A percentile compares a stretch with the other conserved stretches of the same genome.
Conservation (phyloP, 2,113 vertebrate genomes). For the Nannobrachium achirus region DNA sequence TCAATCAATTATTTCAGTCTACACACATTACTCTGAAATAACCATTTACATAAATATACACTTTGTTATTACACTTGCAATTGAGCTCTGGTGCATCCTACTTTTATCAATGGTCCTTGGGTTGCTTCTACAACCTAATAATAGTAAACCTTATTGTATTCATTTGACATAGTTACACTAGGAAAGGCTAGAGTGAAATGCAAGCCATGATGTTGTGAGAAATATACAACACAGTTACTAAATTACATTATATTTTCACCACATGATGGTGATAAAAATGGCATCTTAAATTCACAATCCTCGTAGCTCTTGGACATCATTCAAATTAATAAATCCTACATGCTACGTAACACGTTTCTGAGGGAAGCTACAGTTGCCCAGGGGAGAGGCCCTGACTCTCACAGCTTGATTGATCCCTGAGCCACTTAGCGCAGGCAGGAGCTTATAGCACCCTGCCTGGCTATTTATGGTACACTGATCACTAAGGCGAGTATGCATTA, state of each 20-base stretch:
- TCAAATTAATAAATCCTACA: conserved; percentile 48
- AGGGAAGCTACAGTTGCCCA: conserved; percentile 41
- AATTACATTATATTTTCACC: conserved; percentile 7
- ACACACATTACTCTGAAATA: too few relatives aligned
- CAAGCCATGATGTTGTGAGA: too few relatives aligned
- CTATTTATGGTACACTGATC: conserved; percentile 7
- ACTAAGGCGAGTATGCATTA: conserved; percentile 1
- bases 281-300: conserved; percentile 16
- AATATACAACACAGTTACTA: not conserved
- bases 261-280: not conserved
- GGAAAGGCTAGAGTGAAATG: too few relatives aligned
- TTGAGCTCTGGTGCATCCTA: too few relatives aligned
- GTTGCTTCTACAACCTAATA: too few relatives aligned
- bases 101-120: too few relatives aligned
- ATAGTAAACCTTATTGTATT: too few relatives aligned
- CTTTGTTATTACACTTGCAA: too few relatives aligned
- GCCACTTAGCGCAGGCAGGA: conserved; percentile 39
- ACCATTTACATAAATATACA: too few relatives aligned
- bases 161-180: too few relatives aligned
- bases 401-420: conserved; percentile 51
- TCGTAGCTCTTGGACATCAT: conserved; percentile 25
- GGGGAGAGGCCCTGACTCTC: conserved; percentile 37
- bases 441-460: conserved; percentile 25
- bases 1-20: too few relatives aligned
- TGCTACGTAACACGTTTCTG: conserved; percentile 43